Evolutionary conservation across 2,113 vertebrate genomes (phyloP).

Genomic region (Protobothrops flavoviridis): DNA sequence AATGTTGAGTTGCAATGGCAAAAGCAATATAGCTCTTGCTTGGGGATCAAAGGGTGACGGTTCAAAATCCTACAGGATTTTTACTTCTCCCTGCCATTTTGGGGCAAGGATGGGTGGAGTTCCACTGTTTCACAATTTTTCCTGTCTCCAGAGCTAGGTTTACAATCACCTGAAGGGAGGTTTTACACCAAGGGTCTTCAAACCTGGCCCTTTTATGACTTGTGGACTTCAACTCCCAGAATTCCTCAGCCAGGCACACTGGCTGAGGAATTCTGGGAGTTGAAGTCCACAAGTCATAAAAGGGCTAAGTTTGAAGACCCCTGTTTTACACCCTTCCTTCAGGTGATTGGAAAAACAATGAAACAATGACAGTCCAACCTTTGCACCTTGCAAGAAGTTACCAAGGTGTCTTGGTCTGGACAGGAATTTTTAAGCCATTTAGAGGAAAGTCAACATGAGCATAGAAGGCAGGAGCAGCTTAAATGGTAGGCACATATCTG

Average conservation of each 20-base stretch:
- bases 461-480: background rate
- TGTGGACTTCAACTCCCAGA: no score
- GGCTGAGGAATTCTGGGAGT: no score
- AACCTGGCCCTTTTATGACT: no score
- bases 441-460: background rate
- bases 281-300: no score
- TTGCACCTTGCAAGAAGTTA: background rate
- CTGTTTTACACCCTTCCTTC: background rate
- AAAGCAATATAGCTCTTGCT: background rate
- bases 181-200: no score
- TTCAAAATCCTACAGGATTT: background rate
- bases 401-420: background rate
- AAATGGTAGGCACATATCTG: background rate
- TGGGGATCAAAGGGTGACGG: background rate
- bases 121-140: background rate
- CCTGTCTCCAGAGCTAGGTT: background rate
- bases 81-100: background rate
- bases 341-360: background rate
- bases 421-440: background rate
- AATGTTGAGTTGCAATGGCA: background rate
- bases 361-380: background rate
- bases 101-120: background rate
- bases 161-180: background rate
- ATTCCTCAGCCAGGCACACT: no score
- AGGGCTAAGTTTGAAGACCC: no score